phyloP scores from a whole-genome alignment of 2,888 invertebrate species.

The Hetaerina titia region DNA sequence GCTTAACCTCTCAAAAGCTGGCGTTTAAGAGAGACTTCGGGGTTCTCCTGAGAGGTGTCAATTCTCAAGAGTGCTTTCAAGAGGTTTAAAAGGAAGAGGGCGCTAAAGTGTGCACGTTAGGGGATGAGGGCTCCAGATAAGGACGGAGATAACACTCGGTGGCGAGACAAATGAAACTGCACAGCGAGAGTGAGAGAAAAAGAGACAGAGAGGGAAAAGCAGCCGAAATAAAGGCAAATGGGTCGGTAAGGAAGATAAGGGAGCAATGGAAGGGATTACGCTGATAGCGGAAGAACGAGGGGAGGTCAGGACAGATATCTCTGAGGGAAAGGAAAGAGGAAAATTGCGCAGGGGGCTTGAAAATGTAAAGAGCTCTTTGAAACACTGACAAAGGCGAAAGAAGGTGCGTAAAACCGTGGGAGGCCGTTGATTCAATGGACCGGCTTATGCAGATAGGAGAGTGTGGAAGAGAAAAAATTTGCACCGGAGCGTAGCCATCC shows the following conservation, averaged over 20 bases:
- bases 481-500: no score
- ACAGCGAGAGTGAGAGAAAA: not conserved
- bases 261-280: not conserved
- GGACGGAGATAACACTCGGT: not conserved
- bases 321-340: no score
- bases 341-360: no score
- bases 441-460: no score
- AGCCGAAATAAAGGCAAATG: conserved; percentile 21
- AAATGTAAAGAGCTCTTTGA: no score
- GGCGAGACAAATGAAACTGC: conserved; percentile 1
- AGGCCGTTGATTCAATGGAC: no score
- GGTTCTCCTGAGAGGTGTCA: not conserved
- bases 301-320: not conserved
- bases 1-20: not conserved
- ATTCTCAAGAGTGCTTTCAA: conserved; percentile 4
- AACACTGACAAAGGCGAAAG: no score
- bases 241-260: conserved; percentile 26
- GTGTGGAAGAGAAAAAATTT: no score
- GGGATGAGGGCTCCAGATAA: not conserved
- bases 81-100: not conserved
- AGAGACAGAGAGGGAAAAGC: not conserved
- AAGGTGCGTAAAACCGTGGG: no score
- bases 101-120: not conserved
- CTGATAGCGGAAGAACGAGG: not conserved
- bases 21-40: not conserved